Evolutionary conservation across 1,140 invertebrate genomes (phyloP).

Genomic region (Cataglyphis hispanica): DNA sequence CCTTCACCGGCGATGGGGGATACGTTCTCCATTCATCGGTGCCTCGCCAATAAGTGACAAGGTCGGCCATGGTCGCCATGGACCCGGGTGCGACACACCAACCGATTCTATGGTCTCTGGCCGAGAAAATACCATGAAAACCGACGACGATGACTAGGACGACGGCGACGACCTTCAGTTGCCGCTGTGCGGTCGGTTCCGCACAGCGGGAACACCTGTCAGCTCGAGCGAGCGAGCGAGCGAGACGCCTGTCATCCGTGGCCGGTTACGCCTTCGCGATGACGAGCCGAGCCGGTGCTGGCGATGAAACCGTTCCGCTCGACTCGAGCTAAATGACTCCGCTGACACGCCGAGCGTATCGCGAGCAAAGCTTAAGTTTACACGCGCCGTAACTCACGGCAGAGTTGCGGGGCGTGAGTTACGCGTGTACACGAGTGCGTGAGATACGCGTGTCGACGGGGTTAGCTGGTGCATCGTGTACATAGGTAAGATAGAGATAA

Average conservation of each 20-base stretch:
- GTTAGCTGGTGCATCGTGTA: constrained; percentile 11
- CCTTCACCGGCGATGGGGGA: not conserved
- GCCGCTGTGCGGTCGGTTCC: not conserved
- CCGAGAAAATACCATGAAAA: not conserved
- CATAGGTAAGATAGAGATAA: not conserved
- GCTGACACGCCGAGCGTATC: not conserved
- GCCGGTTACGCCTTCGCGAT: constrained; percentile 20
- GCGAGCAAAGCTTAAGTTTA: not conserved
- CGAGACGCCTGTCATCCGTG: constrained; percentile 19
- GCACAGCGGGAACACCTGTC: constrained; percentile 48
- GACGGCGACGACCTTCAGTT: constrained; percentile 46
- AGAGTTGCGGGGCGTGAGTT: constrained; percentile 13
- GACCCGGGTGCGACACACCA: constrained; percentile 34
- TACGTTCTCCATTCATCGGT: constrained; percentile 37
- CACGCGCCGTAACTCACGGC: constrained; percentile 29
- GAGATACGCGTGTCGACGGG: constrained; percentile 1
- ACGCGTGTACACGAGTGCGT: not conserved
- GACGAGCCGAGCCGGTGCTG: not conserved
- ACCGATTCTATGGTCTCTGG: not conserved
- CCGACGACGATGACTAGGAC: not conserved
- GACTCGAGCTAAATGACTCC: not conserved
- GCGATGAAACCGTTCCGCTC: not conserved
- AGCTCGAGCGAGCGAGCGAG: constrained; percentile 20
- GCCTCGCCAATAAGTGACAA: constrained; percentile 23
- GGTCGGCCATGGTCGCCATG: constrained; percentile 53